Conservation (phyloP, 1,140 invertebrate genomes). For the Linepithema humile region DNA sequence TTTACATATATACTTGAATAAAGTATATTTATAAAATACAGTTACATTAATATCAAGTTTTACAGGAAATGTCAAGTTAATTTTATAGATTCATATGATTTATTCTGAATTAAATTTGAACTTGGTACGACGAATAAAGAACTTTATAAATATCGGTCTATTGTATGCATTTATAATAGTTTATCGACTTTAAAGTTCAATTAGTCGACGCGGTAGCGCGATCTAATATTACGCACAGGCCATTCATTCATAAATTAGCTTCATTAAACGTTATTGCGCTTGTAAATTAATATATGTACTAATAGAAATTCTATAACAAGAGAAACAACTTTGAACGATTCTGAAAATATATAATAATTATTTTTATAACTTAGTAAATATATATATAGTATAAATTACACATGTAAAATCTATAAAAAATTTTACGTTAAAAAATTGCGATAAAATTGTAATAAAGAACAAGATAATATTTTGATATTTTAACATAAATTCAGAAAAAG, state of each 20-base stretch:
- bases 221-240: neutral
- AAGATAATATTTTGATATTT: neutral
- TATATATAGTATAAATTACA: neutral
- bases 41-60: neutral
- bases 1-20: neutral
- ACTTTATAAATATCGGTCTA: neutral
- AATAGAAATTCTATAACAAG: neutral
- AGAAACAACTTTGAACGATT: neutral
- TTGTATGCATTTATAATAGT: conserved; percentile 7
- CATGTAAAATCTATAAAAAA: neutral
- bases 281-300: conserved; percentile 14
- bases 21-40: neutral
- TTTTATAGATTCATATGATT: neutral
- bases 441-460: neutral
- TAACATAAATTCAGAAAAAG: neutral
- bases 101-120: conserved; percentile 7
- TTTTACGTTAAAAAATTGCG: neutral
- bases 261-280: neutral
- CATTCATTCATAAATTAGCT: neutral
- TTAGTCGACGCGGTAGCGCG: neutral
- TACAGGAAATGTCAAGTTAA: neutral
- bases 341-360: neutral
- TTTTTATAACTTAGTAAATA: neutral
- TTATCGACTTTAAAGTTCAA: conserved; percentile 18
- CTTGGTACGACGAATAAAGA: neutral